phyloP scores from a whole-genome alignment of 2,113 vertebrate genomes.

The Recurvirostra avosetta region DNA sequence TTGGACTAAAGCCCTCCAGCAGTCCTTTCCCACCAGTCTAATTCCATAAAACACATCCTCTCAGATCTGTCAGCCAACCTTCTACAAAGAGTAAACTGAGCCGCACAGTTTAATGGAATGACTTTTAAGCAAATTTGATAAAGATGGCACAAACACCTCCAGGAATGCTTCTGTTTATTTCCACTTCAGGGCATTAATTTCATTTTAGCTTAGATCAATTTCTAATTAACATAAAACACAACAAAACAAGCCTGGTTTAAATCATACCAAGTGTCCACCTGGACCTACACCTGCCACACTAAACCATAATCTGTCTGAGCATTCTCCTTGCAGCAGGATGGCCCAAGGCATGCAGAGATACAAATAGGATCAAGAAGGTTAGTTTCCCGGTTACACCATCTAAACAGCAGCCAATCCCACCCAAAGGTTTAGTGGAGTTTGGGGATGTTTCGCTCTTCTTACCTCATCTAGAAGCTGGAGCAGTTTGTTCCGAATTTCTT shows the following conservation, averaged over 20 bases:
- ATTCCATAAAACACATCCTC: neutral
- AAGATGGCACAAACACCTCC: neutral
- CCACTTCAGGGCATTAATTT: neutral
- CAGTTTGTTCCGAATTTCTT: slow-evolving; percentile 85
- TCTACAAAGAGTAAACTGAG: neutral
- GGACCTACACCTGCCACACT: neutral
- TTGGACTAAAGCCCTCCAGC: neutral
- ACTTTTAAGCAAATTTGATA: neutral
- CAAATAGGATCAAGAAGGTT: fast-evolving
- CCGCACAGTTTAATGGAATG: neutral
- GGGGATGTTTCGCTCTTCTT: neutral
- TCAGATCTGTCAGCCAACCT: neutral
- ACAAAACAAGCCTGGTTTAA: neutral
- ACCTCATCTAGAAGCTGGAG: slow-evolving; percentile 94
- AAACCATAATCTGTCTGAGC: neutral
- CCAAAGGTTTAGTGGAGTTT: neutral
- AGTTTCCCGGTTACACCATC: neutral
- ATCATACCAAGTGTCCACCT: neutral
- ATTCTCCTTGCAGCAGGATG: neutral
- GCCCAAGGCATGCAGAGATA: neutral
- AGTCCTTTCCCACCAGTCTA: neutral
- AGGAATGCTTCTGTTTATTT: neutral
- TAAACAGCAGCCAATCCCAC: neutral
- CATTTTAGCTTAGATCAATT: neutral
- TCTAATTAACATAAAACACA: neutral